Percentiles rank a stretch among this genome's conserved stretches.
phyloP scores from a whole-genome alignment of 30 jellyfish, hydroid and myxozoan species.

The Pseudorhiza aurosa region DNA sequence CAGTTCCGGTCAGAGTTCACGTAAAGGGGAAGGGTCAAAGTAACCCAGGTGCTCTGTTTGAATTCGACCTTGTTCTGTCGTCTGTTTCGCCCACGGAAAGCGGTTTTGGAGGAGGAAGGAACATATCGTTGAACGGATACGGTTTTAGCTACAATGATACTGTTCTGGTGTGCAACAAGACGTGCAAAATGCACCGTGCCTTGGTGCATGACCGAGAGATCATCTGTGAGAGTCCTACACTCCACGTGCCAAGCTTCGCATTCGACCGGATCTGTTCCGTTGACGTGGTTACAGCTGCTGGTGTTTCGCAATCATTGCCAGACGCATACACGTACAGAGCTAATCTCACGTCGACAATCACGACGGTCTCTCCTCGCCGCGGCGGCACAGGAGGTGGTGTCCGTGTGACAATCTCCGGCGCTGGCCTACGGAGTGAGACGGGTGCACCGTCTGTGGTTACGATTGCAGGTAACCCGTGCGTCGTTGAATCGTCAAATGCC shows the following conservation, averaged over 20 bases:
- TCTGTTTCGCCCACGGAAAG: conserved; percentile 59
- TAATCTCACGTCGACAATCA: conserved; percentile 68
- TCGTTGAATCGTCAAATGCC: conserved; percentile 42
- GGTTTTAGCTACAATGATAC: conserved; percentile 69
- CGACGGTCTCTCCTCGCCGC: conserved; percentile 83
- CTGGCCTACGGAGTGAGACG: conserved; percentile 46
- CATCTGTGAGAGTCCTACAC: conserved; percentile 61
- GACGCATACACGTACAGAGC: conserved; percentile 73
- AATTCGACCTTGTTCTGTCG: conserved; percentile 44
- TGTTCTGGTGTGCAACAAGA: conserved; percentile 61
- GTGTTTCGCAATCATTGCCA: conserved; percentile 20
- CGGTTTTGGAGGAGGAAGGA: conserved; percentile 94
- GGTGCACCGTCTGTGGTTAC: conserved; percentile 75
- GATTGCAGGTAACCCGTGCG: conserved; percentile 73
- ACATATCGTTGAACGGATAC: conserved; percentile 65
- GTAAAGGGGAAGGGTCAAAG: conserved; percentile 66
- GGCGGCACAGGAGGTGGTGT: conserved; percentile 99
- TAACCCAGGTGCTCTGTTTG: conserved; percentile 36
- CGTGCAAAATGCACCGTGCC: conserved; percentile 25
- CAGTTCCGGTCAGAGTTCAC: conserved; percentile 57
- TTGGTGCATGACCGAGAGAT: conserved; percentile 13
- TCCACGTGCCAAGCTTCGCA: conserved; percentile 1
- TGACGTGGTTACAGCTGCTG: conserved; percentile 20
- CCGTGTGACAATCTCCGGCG: conserved; percentile 76
- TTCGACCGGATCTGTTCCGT: conserved; percentile 43